A percentile compares a stretch with the other conserved stretches of the same genome.
Conservation (phyloP, 1,140 invertebrate genomes). For the Monomorium pharaonis region DNA sequence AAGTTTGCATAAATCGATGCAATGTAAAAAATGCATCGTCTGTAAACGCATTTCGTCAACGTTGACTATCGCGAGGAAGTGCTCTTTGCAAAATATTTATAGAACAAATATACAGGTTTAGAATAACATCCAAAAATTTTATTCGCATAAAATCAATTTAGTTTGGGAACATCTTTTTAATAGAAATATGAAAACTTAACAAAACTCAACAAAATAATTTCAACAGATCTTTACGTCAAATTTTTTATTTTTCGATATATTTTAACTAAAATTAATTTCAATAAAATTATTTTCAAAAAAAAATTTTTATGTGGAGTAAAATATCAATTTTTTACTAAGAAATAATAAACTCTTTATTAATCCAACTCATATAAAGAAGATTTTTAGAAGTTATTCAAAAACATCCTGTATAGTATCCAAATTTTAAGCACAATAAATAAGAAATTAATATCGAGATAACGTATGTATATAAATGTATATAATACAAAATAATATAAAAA, state of each 20-base stretch:
- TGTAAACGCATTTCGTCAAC: constrained; percentile 5
- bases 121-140: constrained; percentile 17
- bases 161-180: neutral
- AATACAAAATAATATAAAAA: constrained; percentile 58
- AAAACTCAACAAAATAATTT: no score
- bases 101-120: constrained; percentile 20
- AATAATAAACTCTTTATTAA: neutral
- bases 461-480: constrained; percentile 32
- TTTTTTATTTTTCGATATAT: neutral
- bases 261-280: neutral
- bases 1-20: constrained; percentile 8
- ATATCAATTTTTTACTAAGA: neutral
- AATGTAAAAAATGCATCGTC: neutral
- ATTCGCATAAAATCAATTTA: neutral
- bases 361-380: neutral
- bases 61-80: constrained; percentile 36
- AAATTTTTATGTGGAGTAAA: neutral
- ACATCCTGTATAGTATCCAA: constrained; percentile 15
- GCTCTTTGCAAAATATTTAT: constrained; percentile 58
- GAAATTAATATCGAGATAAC: constrained; percentile 49
- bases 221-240: neutral
- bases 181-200: neutral
- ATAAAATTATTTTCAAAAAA: no score
- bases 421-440: constrained; percentile 57
- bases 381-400: constrained; percentile 10